Base-by-base conservation (phyloP, 2,113 vertebrate species). In the Brachyhypopomus occidentalis region DNA sequence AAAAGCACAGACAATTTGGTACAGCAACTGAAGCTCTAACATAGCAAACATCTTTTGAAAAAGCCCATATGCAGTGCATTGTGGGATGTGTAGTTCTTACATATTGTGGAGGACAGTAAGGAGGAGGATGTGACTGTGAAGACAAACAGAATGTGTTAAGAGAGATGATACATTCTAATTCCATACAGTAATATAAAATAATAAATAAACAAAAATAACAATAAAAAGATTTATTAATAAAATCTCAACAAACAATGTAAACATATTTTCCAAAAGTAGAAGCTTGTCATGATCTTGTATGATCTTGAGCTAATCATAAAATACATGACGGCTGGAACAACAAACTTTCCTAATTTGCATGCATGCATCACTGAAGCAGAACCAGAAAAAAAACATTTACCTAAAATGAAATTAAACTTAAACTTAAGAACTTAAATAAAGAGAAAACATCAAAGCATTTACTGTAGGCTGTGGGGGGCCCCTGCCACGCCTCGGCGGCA, bases 81-180 rank as follows among this genome's bases (percentile, higher is more conserved):
- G 62, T 58, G 17, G 67, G 77, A 72, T 23, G 23, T 79, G 58
- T 41, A 60, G 75, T 63, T 69, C 85, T 86, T 83, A 86, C 85
- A 63, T 75, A 84, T 2, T 8, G 56, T 56, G 25, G 63, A 36
- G 82, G 36, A 23, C 72, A 66, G 74, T 84, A 86, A 3, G 72
- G 75, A 55, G 81, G 81, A 38, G 75, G 12, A 52, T 14, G 75
- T 41, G 59, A 22, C 75, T 83, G 59, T 41, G 17, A 34, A 45
- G 38, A 80, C 72, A 16, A 63, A 72, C 72, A 56, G 34, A 78
- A 52, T 52, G 12, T n/a, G 20, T 27, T 34, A 8, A 56, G 25
- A 56, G 25, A 56, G 25, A 30, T 30, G 19, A 27, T 48, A 56
- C 30, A 30, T 5, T 52, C 12, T 30, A 30, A 45, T 45, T 45